Evolutionary conservation across 2,113 vertebrate species (phyloP).

Genomic region (Lagopus leucura): DNA sequence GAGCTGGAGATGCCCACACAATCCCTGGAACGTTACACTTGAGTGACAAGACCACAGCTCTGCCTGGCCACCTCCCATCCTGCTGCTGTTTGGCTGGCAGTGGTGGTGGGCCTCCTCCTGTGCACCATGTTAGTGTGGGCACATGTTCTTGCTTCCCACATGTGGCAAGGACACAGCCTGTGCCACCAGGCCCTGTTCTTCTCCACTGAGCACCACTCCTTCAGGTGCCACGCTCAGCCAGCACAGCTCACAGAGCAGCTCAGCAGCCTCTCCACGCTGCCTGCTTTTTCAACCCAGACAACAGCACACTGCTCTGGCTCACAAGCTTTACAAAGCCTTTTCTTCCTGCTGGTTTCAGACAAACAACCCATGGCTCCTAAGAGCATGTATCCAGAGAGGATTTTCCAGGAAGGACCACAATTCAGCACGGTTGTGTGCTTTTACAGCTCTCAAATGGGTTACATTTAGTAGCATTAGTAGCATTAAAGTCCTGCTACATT

Average conservation of each 20-base stretch:
- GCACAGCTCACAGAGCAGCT: neutral
- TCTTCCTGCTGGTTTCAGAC: neutral
- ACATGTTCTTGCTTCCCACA: neutral
- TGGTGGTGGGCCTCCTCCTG: accelerated
- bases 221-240: neutral
- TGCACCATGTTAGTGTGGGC: accelerated
- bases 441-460: neutral
- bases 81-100: neutral
- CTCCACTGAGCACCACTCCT: neutral
- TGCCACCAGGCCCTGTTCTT: neutral
- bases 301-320: neutral
- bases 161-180: accelerated
- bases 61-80: slow-evolving; percentile 17
- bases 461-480: neutral
- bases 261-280: neutral
- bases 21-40: neutral
- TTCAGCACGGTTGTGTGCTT: neutral
- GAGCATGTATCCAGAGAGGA: neutral
- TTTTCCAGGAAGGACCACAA: neutral
- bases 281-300: neutral
- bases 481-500: neutral
- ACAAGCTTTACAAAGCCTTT: neutral
- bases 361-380: neutral
- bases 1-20: slow-evolving; percentile 47
- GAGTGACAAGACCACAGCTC: slow-evolving; percentile 9